Conservation (phyloP, 2,113 vertebrate species). For the Epinephelus cyanopodus region DNA sequence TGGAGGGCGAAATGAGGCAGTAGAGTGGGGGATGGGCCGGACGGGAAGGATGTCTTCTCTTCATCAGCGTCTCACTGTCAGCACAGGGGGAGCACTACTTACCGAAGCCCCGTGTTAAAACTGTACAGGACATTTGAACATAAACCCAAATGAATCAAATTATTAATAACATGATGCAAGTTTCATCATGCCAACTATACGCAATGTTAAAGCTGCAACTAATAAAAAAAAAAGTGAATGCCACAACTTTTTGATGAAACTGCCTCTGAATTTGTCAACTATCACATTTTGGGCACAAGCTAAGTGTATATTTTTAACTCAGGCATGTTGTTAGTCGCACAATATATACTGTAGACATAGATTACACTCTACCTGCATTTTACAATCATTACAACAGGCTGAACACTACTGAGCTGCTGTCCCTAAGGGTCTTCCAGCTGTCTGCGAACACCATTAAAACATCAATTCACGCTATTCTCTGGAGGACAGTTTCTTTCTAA, state of each 20-base stretch:
- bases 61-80: constrained; percentile 41
- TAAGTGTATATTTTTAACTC: neutral
- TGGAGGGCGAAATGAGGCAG: constrained; percentile 47
- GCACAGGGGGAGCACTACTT: neutral
- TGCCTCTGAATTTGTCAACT: neutral
- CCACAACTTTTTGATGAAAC: neutral
- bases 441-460: neutral
- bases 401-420: neutral
- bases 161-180: neutral
- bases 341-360: neutral
- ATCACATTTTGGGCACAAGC: neutral
- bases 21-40: constrained; percentile 11
- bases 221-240: neutral
- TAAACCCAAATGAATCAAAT: neutral
- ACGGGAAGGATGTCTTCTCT: constrained; percentile 22
- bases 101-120: neutral
- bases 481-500: neutral
- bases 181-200: too few relatives aligned
- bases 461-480: neutral
- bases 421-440: neutral
- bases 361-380: neutral
- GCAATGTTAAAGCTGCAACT: too few relatives aligned
- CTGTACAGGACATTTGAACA: neutral
- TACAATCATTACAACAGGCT: neutral
- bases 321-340: neutral